A percentile compares a stretch with the other conserved stretches of the same genome.
These are phyloP conservation scores for Drosophila pegasa DNA, from an alignment of 2,888 invertebrate species.

Conservation along the genomic window DNA sequence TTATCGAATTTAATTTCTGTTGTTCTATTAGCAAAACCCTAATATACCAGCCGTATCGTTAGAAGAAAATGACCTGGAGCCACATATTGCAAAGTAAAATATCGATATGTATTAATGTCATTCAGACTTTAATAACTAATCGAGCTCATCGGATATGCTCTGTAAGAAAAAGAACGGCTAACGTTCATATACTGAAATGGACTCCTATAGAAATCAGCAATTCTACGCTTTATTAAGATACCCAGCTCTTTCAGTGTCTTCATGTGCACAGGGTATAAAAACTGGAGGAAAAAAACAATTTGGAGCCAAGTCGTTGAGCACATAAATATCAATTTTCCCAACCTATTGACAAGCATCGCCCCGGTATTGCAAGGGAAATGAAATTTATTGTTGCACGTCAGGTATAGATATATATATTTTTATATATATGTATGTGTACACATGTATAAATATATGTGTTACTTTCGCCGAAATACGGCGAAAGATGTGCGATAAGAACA, in stretches of 20 bases:
- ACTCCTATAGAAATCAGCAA: background rate
- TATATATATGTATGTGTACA: background rate
- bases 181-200: too few relatives aligned
- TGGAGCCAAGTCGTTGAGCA: constrained; percentile 14
- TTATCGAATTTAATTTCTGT: too few relatives aligned
- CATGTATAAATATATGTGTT: background rate
- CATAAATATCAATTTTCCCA: constrained; percentile 60
- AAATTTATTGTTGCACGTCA: constrained; percentile 37
- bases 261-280: constrained; percentile 20
- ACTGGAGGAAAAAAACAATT: constrained; percentile 23
- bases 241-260: background rate
- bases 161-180: too few relatives aligned
- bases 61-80: too few relatives aligned
- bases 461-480: constrained; percentile 4
- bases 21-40: too few relatives aligned
- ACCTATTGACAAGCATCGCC: constrained; percentile 43
- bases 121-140: too few relatives aligned
- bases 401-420: constrained; percentile 4
- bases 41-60: too few relatives aligned
- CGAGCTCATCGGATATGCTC: too few relatives aligned
- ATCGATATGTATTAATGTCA: too few relatives aligned
- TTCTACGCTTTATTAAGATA: background rate
- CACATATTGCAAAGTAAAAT: too few relatives aligned
- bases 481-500: constrained; percentile 18
- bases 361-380: constrained; percentile 34